Percentiles rank a stretch among this genome's conserved stretches.
These are phyloP conservation scores for Agonopterix subpropinquella DNA, from an alignment of 2,888 invertebrate genomes.

Conservation along the genomic window DNA sequence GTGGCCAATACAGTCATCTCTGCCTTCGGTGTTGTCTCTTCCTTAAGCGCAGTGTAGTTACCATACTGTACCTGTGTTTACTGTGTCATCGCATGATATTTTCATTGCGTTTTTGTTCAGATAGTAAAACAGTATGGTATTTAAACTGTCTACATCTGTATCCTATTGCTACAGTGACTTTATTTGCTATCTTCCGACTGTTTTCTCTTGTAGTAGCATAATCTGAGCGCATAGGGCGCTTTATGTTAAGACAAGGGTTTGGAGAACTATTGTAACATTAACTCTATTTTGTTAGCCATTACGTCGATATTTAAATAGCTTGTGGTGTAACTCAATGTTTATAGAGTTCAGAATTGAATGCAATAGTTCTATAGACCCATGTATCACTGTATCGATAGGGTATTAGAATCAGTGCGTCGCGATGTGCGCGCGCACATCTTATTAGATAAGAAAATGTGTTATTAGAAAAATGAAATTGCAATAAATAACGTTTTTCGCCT, in stretches of 20 bases:
- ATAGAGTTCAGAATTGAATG: slow-evolving; percentile 1
- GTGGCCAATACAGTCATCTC: slow-evolving; percentile 48
- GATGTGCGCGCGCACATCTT: slow-evolving; percentile 57
- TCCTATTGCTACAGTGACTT: slow-evolving; percentile 68
- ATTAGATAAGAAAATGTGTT: slow-evolving; percentile 69
- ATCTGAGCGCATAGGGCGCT: slow-evolving; percentile 14
- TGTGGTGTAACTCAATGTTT: too few relatives aligned
- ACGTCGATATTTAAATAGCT: too few relatives aligned
- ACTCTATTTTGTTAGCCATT: too few relatives aligned
- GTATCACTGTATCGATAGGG: slow-evolving; percentile 67
- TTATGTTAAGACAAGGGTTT: slow-evolving; percentile 13
- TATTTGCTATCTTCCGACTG: slow-evolving; percentile 50
- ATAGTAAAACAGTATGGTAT: too few relatives aligned
- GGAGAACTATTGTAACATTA: too few relatives aligned
- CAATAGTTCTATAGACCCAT: slow-evolving; percentile 10
- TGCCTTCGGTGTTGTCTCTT: slow-evolving; percentile 72
- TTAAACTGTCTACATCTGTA: slow-evolving; percentile 30
- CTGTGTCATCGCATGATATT: too few relatives aligned
- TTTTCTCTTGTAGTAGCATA: slow-evolving; percentile 7
- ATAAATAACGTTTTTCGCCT: slow-evolving; percentile 27
- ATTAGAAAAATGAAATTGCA: slow-evolving; percentile 60
- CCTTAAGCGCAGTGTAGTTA: slow-evolving; percentile 17
- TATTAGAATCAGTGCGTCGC: slow-evolving; percentile 39
- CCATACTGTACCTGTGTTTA: too few relatives aligned
- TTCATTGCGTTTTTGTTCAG: too few relatives aligned